Conservation (phyloP, 2,888 invertebrate genomes). For the Phytoseiulus persimilis region DNA sequence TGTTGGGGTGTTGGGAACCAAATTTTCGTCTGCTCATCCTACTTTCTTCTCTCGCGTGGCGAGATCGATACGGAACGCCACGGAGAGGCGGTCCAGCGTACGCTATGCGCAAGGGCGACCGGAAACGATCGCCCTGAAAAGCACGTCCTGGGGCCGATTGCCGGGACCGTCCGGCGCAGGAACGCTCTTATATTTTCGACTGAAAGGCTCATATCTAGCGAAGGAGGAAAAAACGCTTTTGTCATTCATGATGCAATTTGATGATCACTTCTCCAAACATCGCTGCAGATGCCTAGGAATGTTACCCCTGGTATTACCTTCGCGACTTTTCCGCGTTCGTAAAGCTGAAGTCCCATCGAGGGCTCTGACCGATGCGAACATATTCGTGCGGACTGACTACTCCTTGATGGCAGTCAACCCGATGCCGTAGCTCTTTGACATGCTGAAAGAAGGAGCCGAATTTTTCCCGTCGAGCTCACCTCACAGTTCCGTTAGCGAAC, state of each 20-base stretch:
- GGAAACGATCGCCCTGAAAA: too few species aligned
- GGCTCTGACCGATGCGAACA: neutral
- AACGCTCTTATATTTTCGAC: neutral
- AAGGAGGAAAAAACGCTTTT: neutral
- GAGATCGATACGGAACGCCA: too few species aligned
- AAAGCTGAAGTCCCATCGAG: neutral
- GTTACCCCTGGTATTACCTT: neutral
- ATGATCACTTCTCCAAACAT: neutral
- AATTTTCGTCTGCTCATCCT: too few species aligned
- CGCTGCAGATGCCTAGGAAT: neutral
- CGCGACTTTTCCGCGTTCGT: neutral
- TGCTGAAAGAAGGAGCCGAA: neutral
- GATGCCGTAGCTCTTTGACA: neutral
- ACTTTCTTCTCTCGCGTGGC: too few species aligned
- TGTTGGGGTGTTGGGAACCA: too few species aligned
- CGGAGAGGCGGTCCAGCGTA: too few species aligned
- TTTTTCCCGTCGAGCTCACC: neutral
- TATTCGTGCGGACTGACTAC: neutral
- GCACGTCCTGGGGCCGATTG: too few species aligned
- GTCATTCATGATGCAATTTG: slow-evolving; percentile 5
- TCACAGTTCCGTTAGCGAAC: neutral
- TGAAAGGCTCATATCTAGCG: neutral
- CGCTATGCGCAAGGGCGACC: too few species aligned
- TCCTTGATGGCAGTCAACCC: neutral
- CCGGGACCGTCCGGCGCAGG: too few species aligned